These are phyloP conservation scores for Pampusana beccarii DNA, from an alignment of 2,113 vertebrate genomes.

Conservation along the genomic window DNA sequence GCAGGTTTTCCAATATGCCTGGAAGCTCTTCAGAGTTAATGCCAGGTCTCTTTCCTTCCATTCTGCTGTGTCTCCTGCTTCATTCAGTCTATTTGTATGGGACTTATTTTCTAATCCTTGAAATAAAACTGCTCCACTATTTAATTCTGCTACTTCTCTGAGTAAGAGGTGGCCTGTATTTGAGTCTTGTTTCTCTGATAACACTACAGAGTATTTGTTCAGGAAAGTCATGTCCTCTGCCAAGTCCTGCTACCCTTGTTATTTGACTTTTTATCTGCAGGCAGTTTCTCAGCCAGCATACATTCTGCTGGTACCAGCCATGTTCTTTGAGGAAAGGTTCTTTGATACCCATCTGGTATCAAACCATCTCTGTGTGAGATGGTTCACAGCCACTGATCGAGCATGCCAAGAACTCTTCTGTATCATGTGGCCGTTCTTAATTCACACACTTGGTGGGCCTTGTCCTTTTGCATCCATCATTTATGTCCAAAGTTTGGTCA, in stretches of 20 bases:
- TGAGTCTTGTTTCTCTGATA: background rate
- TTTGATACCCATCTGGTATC: background rate
- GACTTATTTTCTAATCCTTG: background rate
- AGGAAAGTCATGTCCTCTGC: background rate
- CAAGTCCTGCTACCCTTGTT: background rate
- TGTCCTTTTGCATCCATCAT: background rate
- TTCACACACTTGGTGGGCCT: background rate
- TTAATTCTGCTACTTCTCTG: background rate
- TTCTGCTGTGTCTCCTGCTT: background rate
- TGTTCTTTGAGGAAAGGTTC: background rate
- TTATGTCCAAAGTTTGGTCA: background rate
- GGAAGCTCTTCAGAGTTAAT: constrained; percentile 1
- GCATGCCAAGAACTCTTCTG: background rate
- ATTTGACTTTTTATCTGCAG: background rate
- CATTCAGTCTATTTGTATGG: background rate
- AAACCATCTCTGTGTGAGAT: background rate
- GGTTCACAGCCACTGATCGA: background rate
- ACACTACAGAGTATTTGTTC: background rate
- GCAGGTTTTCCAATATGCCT: background rate
- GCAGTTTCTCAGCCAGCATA: background rate
- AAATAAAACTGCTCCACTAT: background rate
- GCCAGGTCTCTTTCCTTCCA: background rate
- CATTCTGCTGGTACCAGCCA: background rate
- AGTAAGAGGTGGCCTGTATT: background rate
- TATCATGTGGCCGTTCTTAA: background rate